Percentiles rank a stretch among this genome's conserved stretches.
phyloP scores from a whole-genome alignment of 2,888 invertebrate species.

The Linyphia triangularis region DNA sequence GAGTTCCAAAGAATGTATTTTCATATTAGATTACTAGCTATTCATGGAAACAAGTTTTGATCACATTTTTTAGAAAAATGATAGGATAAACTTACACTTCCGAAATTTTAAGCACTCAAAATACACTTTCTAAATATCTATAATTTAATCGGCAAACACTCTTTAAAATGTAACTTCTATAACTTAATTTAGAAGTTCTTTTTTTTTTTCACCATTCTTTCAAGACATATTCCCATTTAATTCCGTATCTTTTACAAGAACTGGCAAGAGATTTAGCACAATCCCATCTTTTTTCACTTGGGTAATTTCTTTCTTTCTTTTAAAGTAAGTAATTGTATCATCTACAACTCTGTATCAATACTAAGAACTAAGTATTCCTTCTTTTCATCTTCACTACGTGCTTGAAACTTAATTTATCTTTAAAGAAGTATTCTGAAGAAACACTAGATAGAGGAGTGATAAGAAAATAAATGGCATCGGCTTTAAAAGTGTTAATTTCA shows the following conservation, averaged over 20 bases:
- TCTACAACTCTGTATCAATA: not conserved
- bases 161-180: not conserved
- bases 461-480: not conserved
- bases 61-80: not conserved
- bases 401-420: not conserved
- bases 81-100: not conserved
- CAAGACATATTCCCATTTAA: too few species aligned
- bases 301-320: not conserved
- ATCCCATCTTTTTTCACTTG: not conserved
- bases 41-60: not conserved
- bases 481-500: too few species aligned
- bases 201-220: not conserved
- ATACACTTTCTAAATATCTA: not conserved
- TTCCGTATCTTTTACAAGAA: too few species aligned
- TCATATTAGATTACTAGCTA: not conserved
- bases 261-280: not conserved
- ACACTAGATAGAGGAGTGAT: not conserved
- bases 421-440: not conserved
- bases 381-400: not conserved
- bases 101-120: too few species aligned
- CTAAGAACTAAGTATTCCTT: not conserved
- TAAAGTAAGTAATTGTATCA: not conserved
- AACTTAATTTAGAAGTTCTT: not conserved
- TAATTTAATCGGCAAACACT: not conserved
- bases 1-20: too few species aligned